A percentile compares a stretch with the other conserved stretches of the same genome.
phyloP scores from a whole-genome alignment of 2,888 invertebrate species.

The Perdita meconis region DNA sequence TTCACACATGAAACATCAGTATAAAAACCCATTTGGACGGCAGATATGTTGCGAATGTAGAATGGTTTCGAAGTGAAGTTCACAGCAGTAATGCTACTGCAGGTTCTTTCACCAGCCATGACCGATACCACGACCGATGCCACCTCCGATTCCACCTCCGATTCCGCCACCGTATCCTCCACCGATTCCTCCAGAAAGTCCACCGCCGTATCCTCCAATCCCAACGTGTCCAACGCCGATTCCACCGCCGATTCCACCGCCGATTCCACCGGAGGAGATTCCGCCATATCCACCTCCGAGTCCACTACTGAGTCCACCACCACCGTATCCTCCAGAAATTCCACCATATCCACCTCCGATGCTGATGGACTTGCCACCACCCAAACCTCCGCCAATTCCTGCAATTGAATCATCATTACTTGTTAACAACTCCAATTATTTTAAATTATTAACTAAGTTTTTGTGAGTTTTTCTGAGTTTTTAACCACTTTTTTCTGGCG shows the following conservation, averaged over 20 bases:
- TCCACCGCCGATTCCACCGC: constrained; percentile 33
- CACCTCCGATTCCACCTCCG: not conserved
- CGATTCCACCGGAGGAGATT: constrained; percentile 45
- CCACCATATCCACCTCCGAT: not conserved
- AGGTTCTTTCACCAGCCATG: constrained; percentile 26
- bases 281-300: constrained; percentile 36
- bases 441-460: not conserved
- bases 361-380: not conserved
- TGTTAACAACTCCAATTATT: not conserved
- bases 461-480: not conserved
- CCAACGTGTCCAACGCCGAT: constrained; percentile 4
- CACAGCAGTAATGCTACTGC: constrained; percentile 6
- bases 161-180: not conserved
- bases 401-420: not conserved
- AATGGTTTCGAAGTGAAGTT: not conserved
- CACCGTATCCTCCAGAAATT: constrained; percentile 24
- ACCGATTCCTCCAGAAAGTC: constrained; percentile 10
- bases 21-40: constrained; percentile 17
- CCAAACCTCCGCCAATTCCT: constrained; percentile 3
- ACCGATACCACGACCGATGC: not conserved
- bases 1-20: constrained; percentile 24
- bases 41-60: constrained; percentile 5
- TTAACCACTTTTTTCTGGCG: too few species aligned
- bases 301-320: constrained; percentile 33
- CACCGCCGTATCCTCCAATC: constrained; percentile 33